Percentiles rank a stretch among this genome's conserved stretches.
Evolutionary conservation across 2,888 invertebrate species (phyloP).

Genomic region (Watsonalla cultraria): DNA sequence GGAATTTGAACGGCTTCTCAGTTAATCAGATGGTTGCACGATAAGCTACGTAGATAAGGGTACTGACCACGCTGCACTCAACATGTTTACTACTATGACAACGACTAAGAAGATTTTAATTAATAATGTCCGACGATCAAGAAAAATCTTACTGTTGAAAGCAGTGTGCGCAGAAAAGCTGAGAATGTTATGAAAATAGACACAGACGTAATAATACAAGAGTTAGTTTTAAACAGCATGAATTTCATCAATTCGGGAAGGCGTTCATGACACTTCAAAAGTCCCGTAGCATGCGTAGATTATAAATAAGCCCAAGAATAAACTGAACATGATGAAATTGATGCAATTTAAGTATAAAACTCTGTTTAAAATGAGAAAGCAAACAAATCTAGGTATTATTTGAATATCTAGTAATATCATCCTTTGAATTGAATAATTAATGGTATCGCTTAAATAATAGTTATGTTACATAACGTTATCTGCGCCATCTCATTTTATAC

Average conservation of each 20-base stretch:
- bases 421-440: background rate
- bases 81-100: slow-evolving; percentile 5
- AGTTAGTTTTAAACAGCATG: background rate
- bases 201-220: background rate
- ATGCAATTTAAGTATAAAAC: background rate
- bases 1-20: background rate
- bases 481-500: background rate
- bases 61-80: slow-evolving; percentile 25
- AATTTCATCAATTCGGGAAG: background rate
- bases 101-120: too few relatives aligned
- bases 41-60: slow-evolving; percentile 27
- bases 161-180: background rate
- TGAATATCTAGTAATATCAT: background rate
- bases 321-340: background rate
- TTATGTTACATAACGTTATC: too few relatives aligned
- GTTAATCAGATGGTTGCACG: slow-evolving; percentile 31
- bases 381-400: background rate
- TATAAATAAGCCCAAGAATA: too few relatives aligned
- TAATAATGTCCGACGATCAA: background rate
- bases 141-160: background rate
- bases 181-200: background rate
- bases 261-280: too few relatives aligned
- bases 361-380: background rate
- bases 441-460: too few relatives aligned
- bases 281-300: too few relatives aligned